Evolutionary conservation across 2,888 invertebrate species (phyloP).

Genomic region (Liopterus haemorrhoidalis): DNA sequence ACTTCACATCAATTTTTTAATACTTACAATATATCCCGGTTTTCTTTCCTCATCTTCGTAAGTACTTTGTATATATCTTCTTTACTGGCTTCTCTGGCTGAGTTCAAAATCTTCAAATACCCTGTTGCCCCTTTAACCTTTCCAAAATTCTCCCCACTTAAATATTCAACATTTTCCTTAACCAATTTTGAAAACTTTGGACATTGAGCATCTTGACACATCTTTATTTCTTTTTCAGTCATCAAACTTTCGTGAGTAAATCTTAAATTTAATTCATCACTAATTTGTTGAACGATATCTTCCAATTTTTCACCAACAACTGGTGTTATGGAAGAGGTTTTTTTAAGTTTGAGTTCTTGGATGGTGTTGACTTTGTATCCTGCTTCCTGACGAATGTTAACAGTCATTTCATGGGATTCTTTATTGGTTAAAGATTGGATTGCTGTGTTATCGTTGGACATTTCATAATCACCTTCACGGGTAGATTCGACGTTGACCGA

Average conservation of each 20-base stretch:
- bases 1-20: too few relatives aligned
- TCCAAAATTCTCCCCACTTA: conserved; percentile 55
- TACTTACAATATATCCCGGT: conserved; percentile 53
- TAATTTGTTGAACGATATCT: conserved; percentile 37
- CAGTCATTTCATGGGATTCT: conserved; percentile 48
- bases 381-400: conserved; percentile 48
- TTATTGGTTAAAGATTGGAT: conserved; percentile 41
- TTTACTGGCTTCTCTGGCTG: conserved; percentile 54
- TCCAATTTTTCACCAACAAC: conserved; percentile 32
- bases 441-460: conserved; percentile 39
- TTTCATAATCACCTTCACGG: conserved; percentile 42
- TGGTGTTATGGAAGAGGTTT: conserved; percentile 12
- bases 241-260: conserved; percentile 37
- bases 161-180: conserved; percentile 48
- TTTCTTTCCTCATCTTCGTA: conserved; percentile 52
- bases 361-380: conserved; percentile 47
- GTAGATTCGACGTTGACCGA: conserved; percentile 34
- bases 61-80: conserved; percentile 56
- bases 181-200: conserved; percentile 45
- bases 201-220: conserved; percentile 27
- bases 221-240: conserved; percentile 34
- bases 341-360: conserved; percentile 43
- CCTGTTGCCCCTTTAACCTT: conserved; percentile 58
- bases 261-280: conserved; percentile 26
- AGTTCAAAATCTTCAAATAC: conserved; percentile 57